These are phyloP conservation scores for Falco peregrinus DNA, from an alignment of 2,797 vertebrate species.

Conservation along the genomic window DNA sequence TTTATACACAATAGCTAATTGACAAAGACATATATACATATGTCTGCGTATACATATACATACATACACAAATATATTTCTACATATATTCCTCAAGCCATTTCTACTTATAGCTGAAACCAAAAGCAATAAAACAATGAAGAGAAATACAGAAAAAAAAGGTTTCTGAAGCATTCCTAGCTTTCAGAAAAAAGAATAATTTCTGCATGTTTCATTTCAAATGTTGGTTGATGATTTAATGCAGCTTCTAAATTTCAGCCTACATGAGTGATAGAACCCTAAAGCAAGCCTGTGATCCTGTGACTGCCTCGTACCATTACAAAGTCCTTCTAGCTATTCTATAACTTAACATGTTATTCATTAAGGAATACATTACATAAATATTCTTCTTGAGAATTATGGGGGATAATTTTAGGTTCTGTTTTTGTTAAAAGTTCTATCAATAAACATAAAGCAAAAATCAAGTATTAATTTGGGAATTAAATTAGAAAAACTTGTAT, in stretches of 20 bases:
- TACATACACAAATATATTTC: background rate
- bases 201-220: background rate
- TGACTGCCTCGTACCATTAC: background rate
- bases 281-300: background rate
- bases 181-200: background rate
- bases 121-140: background rate
- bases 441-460: background rate
- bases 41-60: background rate
- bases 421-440: conserved; percentile 47
- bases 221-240: background rate
- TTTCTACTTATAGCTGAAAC: background rate
- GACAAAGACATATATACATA: background rate
- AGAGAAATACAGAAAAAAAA: background rate
- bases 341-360: background rate
- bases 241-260: background rate
- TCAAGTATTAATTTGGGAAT: background rate
- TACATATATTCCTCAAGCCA: background rate
- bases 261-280: background rate
- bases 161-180: background rate
- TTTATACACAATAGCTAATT: background rate
- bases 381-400: background rate
- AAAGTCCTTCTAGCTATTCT: background rate
- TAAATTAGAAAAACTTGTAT: background rate
- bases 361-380: background rate
- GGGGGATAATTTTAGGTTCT: background rate